Conservation (phyloP, 2,888 invertebrate species). For the Hartigia nigra region DNA sequence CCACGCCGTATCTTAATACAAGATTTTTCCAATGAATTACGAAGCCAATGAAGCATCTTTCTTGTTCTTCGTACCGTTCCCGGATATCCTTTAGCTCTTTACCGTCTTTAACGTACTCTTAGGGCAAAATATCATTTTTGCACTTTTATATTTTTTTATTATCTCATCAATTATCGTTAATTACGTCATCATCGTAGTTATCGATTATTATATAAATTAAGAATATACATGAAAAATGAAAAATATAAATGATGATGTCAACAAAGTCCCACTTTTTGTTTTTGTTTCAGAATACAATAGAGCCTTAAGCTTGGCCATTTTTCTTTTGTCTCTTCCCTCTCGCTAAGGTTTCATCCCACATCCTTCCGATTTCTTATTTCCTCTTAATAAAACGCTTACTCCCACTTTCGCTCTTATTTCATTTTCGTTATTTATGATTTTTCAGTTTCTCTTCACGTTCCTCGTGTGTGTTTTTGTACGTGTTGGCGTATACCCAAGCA, state of each 20-base stretch:
- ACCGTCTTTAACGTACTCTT: background rate
- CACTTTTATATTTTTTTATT: background rate
- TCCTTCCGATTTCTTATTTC: background rate
- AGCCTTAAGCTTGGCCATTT: background rate
- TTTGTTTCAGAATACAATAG: background rate
- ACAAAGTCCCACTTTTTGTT: background rate
- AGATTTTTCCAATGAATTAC: background rate
- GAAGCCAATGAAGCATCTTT: background rate
- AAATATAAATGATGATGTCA: background rate
- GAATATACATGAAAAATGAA: background rate
- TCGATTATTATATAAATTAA: background rate
- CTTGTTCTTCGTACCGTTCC: background rate
- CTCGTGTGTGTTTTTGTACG: background rate
- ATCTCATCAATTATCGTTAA: background rate
- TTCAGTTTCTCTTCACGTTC: background rate
- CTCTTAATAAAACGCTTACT: background rate
- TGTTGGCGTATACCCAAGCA: background rate
- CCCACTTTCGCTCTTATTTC: too few relatives aligned
- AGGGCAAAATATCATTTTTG: background rate
- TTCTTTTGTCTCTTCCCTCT: background rate
- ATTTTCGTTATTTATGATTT: background rate
- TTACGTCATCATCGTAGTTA: background rate
- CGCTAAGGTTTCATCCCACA: background rate
- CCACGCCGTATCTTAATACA: background rate
- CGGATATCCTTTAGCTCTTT: background rate